Base-by-base conservation (phyloP, 2,888 invertebrate species). In the Octodonta nipae region DNA sequence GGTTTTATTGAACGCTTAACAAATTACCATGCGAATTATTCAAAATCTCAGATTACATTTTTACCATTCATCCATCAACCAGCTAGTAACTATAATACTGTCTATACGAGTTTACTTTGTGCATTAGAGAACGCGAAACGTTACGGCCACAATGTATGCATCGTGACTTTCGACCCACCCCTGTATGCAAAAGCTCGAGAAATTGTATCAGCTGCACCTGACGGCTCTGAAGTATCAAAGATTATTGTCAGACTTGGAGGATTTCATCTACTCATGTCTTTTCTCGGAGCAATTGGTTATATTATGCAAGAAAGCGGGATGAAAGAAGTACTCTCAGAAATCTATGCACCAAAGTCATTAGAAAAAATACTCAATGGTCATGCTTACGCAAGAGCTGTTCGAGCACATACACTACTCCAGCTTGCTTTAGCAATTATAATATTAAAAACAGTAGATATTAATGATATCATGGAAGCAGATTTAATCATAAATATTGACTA, bases 301-400 rank as follows among this genome's bases (percentile, higher is more conserved):
- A 51, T 60, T 35, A 61, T 61, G 59, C 37, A 43, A 29, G 56
- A 58, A 35, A 60, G 57, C 38, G 60, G 60, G 5, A 15, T 61
- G 7, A 52, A 53, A 41, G 55, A 60, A 38, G 25, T 40, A 16
- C 32, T 42, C 8, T 11, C 25, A 17, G 33, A 41, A 6, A 40
- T 47, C 25, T 49, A 45, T 40, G 48, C 49, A 12, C 5, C 27
- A n/a, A 46, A 42, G 8, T 48, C 44, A 34, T 28, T 50, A 37
- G 49, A 51, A 26, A 49, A 53, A 42, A 50, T 51, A 45, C 30
- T 52, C 4, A 44, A 39, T 41, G 47, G 51, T n/a, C 49, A 52
- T 44, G 50, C 50, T 37, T 51, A 45, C 35, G 40, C 47, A 26
- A 39, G 46, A 41, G 41, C 40, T 33, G 30, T 43, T 28, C 20